Evolutionary conservation across 2,888 invertebrate species (phyloP).

Genomic region (Shargacucullia verbasci): DNA sequence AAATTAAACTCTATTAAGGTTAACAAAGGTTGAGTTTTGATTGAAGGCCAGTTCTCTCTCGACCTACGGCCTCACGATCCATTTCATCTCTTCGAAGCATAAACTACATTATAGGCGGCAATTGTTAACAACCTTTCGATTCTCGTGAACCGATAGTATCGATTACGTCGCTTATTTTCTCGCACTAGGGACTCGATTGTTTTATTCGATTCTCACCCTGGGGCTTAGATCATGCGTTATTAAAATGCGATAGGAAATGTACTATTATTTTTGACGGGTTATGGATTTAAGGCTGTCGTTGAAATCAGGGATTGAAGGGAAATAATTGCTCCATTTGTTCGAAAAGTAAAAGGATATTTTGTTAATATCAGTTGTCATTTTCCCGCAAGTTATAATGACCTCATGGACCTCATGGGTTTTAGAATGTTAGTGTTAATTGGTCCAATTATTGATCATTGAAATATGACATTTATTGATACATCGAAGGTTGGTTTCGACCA

Average conservation of each 20-base stretch:
- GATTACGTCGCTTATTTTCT: slow-evolving; percentile 85
- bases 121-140: slow-evolving; percentile 87
- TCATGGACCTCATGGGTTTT: too few relatives aligned
- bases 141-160: slow-evolving; percentile 85
- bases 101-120: slow-evolving; percentile 86
- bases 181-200: slow-evolving; percentile 81
- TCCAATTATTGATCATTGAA: too few relatives aligned
- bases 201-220: slow-evolving; percentile 77
- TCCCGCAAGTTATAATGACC: too few relatives aligned
- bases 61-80: slow-evolving; percentile 86
- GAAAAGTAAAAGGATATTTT: too few relatives aligned
- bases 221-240: slow-evolving; percentile 66
- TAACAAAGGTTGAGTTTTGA: slow-evolving; percentile 49
- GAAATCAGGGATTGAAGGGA: background rate
- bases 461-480: too few relatives aligned
- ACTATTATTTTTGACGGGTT: slow-evolving; percentile 56
- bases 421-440: too few relatives aligned
- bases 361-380: too few relatives aligned
- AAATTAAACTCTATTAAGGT: slow-evolving; percentile 61
- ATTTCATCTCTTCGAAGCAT: slow-evolving; percentile 85
- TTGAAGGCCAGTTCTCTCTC: slow-evolving; percentile 52
- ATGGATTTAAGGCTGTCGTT: slow-evolving; percentile 5
- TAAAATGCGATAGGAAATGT: slow-evolving; percentile 43
- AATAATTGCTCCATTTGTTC: background rate
- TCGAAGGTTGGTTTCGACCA: too few relatives aligned